A percentile compares a stretch with the other conserved stretches of the same genome.
Conservation (phyloP, 2,113 vertebrate genomes). For the Centropus bengalensis region DNA sequence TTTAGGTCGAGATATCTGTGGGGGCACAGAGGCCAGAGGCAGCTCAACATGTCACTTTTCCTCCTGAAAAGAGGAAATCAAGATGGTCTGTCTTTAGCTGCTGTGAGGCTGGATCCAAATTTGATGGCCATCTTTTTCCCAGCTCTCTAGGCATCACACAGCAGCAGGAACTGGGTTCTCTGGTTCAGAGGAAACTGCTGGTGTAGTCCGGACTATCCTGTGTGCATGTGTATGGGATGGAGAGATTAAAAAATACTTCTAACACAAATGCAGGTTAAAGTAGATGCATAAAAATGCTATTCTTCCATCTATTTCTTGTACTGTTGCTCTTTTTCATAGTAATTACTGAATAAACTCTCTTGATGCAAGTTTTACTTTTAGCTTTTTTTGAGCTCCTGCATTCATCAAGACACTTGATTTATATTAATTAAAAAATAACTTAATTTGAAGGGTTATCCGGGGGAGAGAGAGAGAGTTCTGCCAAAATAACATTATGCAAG, state of each 20-base stretch:
- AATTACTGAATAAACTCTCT: background rate
- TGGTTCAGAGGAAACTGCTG: background rate
- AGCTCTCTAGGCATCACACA: background rate
- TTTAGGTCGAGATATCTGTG: background rate
- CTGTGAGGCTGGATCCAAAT: background rate
- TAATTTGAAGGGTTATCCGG: background rate
- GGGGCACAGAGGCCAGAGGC: background rate
- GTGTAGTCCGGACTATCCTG: background rate
- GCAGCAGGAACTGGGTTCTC: background rate
- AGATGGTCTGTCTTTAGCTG: background rate
- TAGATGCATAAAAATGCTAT: background rate
- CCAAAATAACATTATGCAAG: slow-evolving; percentile 19
- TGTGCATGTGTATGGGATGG: background rate
- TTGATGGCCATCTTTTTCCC: background rate
- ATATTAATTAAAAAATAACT: background rate
- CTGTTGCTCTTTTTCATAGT: background rate
- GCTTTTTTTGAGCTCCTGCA: background rate
- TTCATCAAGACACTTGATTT: slow-evolving; percentile 25
- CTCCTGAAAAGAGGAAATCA: background rate
- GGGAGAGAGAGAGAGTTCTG: background rate
- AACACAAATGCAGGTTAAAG: background rate
- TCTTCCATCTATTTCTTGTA: background rate
- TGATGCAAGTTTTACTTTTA: background rate
- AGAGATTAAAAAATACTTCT: background rate
- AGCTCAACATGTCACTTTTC: background rate